These are phyloP conservation scores for Luperina testacea DNA, from an alignment of 2,888 invertebrate genomes.

Conservation along the genomic window DNA sequence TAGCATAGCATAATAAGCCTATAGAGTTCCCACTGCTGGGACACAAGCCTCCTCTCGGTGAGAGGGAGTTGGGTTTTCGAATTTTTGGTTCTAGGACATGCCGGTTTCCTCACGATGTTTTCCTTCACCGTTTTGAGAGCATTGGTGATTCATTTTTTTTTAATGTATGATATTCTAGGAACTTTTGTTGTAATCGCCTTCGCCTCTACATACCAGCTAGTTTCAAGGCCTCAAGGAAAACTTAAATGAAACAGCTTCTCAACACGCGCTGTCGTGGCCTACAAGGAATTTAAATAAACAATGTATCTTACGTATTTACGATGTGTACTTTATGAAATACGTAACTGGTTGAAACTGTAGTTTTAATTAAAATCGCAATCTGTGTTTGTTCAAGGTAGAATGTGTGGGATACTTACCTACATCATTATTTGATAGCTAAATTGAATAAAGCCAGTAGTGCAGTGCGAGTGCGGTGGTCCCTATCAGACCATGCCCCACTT, in stretches of 20 bases:
- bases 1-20: background rate
- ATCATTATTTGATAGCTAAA: background rate
- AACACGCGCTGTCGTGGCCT: slow-evolving; percentile 71
- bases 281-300: slow-evolving; percentile 68
- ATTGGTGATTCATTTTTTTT: background rate
- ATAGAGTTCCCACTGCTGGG: background rate
- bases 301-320: slow-evolving; percentile 43
- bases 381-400: background rate
- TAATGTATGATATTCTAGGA: background rate
- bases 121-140: background rate
- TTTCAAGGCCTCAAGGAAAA: slow-evolving; percentile 62
- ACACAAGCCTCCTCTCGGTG: background rate
- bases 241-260: slow-evolving; percentile 76
- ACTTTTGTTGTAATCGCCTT: background rate
- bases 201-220: slow-evolving; percentile 33
- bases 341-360: slow-evolving; percentile 27
- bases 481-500: no score
- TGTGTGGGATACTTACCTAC: background rate
- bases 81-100: background rate
- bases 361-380: slow-evolving; percentile 34
- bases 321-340: slow-evolving; percentile 44
- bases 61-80: background rate
- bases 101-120: background rate
- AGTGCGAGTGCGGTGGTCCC: no score
- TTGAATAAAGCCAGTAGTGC: no score